Evolutionary conservation across 2,797 vertebrate species (phyloP), one percentile per base, ranked within the genome.

Genomic region (Galaxias olidus): DNA sequence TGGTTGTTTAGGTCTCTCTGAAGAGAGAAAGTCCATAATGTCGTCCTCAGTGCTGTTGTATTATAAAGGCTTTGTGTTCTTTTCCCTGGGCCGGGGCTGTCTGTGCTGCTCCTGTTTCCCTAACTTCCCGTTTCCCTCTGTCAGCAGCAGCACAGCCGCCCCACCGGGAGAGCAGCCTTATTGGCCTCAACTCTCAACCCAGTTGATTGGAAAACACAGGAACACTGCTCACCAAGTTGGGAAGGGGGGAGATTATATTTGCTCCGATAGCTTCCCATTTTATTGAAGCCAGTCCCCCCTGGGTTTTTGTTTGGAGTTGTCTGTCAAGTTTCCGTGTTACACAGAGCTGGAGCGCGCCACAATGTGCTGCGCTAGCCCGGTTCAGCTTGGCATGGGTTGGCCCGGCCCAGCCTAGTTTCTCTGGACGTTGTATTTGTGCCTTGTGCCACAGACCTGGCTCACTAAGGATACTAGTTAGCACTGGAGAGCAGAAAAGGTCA

Each of bases 141-240:
- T 89, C 88, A 88, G 88, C 87, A 88, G 88, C 87, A 87, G 71
- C 79, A 63, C 82, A 20, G 1, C 53, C 68, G 72, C 80, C 80
- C 77, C 80, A 59, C 69, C 0, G 72, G 82, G 82, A 79, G 63
- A 68, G 47, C 55, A 55, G 49, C 65, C 63, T 80, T 83, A 78
- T 81, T 80, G 79, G 79, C 61, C 68, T 72, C 73, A 71, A 76
- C 78, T 78, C 79, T 73, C 70, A 78, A 70, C 65, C 67, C 74
- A 75, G 72, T 66, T 70, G 71, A 80, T 73, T 78, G 75, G 80
- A 46, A 72, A 76, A 76, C 72, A 69, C 30, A 66, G 47, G 66
- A 68, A 68, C 55, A 15, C n/a, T 51, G 47, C 80, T 87, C 78
- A 83, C 81, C 66, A 75, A 83, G 73, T 80, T 74, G 42, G 61